Conservation (phyloP, 2,113 vertebrate species). For the Hippocampus mohnikei region DNA sequence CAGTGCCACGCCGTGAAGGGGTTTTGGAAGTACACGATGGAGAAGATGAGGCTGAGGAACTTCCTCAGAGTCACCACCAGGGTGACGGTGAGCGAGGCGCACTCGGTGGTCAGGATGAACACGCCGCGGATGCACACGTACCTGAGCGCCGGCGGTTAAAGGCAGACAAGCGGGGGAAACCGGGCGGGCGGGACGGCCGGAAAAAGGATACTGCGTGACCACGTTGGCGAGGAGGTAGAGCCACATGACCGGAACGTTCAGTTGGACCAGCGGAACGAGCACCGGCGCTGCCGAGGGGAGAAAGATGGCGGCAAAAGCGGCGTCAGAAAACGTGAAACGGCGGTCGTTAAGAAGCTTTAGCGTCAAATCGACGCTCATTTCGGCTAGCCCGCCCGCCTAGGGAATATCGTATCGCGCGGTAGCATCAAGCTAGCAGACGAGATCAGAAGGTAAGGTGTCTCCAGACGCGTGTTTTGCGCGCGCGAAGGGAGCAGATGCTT, state of each 20-base stretch:
- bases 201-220: conserved; percentile 95
- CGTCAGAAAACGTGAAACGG: too few species aligned
- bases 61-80: conserved; percentile 94
- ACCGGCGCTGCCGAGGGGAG: conserved; percentile 73
- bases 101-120: conserved; percentile 94
- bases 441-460: too few species aligned
- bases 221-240: conserved; percentile 91
- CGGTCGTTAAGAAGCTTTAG: too few species aligned
- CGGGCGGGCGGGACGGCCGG: rapidly evolving
- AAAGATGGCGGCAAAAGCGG: background rate
- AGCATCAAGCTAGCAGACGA: too few species aligned
- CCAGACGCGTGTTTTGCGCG: too few species aligned
- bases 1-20: conserved; percentile 96
- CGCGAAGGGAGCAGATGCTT: too few species aligned
- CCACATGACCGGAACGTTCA: conserved; percentile 87
- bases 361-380: too few species aligned
- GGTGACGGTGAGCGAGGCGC: conserved; percentile 90
- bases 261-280: conserved; percentile 74
- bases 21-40: conserved; percentile 92
- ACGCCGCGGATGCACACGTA: conserved; percentile 94
- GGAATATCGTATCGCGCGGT: too few species aligned
- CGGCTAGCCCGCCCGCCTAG: too few species aligned
- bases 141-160: conserved; percentile 65
- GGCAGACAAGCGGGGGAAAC: conserved; percentile 2
- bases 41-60: conserved; percentile 96